phyloP scores from a whole-genome alignment of 1,140 invertebrate species.

The Ericerus pela region DNA sequence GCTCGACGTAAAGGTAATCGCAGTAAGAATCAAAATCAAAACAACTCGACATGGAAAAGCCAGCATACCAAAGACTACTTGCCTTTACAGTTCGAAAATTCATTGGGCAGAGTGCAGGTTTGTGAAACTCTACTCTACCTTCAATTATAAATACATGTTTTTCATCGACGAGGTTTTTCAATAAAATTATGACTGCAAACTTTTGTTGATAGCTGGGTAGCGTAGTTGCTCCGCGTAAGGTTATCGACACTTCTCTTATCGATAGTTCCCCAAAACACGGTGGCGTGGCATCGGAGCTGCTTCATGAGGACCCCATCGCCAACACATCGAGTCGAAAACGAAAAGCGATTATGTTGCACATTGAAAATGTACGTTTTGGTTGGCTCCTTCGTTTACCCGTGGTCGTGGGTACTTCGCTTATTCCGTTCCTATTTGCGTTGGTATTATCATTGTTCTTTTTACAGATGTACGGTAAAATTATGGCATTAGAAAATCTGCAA shows the following conservation, averaged over 20 bases:
- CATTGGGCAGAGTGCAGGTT: conserved; percentile 24
- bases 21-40: background rate
- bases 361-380: conserved; percentile 2
- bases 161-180: background rate
- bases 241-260: conserved; percentile 15
- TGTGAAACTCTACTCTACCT: background rate
- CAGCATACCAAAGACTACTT: conserved; percentile 19
- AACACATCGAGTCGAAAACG: background rate
- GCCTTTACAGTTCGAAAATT: conserved; percentile 25
- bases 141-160: background rate
- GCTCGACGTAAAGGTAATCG: conserved; percentile 2
- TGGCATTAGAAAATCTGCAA: background rate
- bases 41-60: background rate
- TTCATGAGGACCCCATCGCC: background rate
- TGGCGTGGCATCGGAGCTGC: background rate
- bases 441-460: background rate
- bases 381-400: too few species aligned
- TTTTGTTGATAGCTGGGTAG: conserved; percentile 18
- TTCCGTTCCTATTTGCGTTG: too few species aligned
- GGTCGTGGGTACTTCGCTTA: too few species aligned
- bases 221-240: conserved; percentile 17
- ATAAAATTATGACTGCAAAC: background rate
- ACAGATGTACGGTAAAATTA: background rate
- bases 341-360: background rate
- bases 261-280: background rate